Percentiles rank a stretch among this genome's conserved stretches.
Evolutionary conservation across 2,113 vertebrate genomes (phyloP).

Genomic region (Rhinopomastus cyanomelas): DNA sequence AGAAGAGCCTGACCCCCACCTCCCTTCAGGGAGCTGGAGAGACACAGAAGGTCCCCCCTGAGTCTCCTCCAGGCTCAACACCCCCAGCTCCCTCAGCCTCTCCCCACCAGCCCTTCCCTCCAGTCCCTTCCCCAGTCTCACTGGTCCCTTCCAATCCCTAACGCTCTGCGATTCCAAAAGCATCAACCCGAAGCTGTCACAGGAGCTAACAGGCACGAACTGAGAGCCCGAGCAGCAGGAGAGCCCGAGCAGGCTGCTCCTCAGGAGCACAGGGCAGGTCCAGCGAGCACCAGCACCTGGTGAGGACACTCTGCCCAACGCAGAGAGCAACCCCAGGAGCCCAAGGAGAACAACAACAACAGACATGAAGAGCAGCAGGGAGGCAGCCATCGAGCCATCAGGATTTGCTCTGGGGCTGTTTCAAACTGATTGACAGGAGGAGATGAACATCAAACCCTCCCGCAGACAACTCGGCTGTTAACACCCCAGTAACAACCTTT

Average conservation of each 20-base stretch:
- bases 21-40: too few species aligned
- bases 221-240: not conserved
- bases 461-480: not conserved
- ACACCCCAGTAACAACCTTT: not conserved
- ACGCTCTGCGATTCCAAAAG: too few species aligned
- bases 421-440: not conserved
- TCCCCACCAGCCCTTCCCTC: too few species aligned
- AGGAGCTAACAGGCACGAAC: not conserved
- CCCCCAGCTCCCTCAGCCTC: too few species aligned
- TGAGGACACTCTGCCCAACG: not conserved
- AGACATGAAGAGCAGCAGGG: not conserved
- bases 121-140: too few species aligned
- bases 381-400: not conserved
- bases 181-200: accelerated
- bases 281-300: not conserved
- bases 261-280: not conserved
- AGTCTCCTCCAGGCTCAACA: too few species aligned
- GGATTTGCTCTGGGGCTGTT: not conserved
- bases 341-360: not conserved
- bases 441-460: not conserved
- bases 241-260: not conserved
- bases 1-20: too few species aligned
- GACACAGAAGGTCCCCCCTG: too few species aligned
- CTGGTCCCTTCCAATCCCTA: too few species aligned
- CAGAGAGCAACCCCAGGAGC: not conserved